A percentile compares a stretch with the other conserved stretches of the same genome.
Evolutionary conservation across 2,113 vertebrate species (phyloP).

Genomic region (Mystacornis crossleyi): DNA sequence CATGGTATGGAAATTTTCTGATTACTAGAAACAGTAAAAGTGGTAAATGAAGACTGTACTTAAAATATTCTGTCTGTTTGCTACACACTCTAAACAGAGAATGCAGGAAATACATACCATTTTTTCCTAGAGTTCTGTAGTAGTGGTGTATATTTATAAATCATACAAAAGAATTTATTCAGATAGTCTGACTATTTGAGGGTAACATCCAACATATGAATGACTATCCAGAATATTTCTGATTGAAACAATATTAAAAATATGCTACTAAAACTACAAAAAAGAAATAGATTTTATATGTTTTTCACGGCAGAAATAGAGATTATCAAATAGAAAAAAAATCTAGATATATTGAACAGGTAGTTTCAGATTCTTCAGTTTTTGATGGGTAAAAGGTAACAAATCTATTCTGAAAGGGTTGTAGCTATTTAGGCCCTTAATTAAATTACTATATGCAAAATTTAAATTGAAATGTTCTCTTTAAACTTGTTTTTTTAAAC

Average conservation of each 20-base stretch:
- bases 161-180: background rate
- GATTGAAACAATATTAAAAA: background rate
- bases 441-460: background rate
- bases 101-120: background rate
- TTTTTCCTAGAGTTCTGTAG: background rate
- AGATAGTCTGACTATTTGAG: background rate
- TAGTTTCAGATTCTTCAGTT: background rate
- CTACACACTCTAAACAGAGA: background rate
- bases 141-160: background rate
- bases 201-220: background rate
- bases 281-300: rapidly evolving
- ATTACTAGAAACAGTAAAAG: background rate
- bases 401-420: background rate
- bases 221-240: background rate
- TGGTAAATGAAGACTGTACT: background rate
- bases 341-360: background rate
- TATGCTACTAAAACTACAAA: background rate
- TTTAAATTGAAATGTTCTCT: background rate
- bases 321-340: background rate
- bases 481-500: background rate
- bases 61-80: background rate
- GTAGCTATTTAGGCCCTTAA: background rate
- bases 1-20: background rate
- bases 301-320: background rate
- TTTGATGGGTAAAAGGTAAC: background rate